A percentile compares a stretch with the other conserved stretches of the same genome.
phyloP scores from a whole-genome alignment of 2,113 vertebrate species.

The Megatriorchis doriae region DNA sequence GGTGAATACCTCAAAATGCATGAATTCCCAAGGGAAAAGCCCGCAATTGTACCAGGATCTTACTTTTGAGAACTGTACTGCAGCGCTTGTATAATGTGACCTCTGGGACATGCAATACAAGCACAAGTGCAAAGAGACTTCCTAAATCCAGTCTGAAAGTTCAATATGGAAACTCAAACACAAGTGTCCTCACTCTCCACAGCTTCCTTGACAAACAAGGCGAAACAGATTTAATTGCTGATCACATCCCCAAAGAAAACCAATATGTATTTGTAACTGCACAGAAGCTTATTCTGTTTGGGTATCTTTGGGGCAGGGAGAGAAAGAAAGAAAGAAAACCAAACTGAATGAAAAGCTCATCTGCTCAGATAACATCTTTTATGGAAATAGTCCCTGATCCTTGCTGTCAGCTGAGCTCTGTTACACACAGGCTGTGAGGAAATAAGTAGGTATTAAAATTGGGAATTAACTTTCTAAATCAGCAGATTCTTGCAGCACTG shows the following conservation, averaged over 20 bases:
- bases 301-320: background rate
- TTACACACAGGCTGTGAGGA: background rate
- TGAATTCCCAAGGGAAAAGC: background rate
- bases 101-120: background rate
- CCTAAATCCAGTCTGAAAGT: background rate
- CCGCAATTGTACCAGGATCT: background rate
- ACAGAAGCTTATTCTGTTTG: background rate
- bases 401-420: background rate
- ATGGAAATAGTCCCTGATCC: background rate
- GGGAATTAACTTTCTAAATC: background rate
- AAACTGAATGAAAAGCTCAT: background rate
- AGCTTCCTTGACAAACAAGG: background rate
- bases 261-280: background rate
- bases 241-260: background rate
- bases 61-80: background rate
- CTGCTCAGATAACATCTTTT: background rate
- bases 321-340: too few relatives aligned
- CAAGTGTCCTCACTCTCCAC: background rate
- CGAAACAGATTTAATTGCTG: background rate
- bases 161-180: background rate
- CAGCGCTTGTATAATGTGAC: background rate
- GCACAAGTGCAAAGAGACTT: background rate
- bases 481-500: background rate
- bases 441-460: background rate
- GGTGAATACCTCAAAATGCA: background rate